phyloP scores from a whole-genome alignment of 1,140 invertebrate genomes.

The Aphelinus atriplicis region DNA sequence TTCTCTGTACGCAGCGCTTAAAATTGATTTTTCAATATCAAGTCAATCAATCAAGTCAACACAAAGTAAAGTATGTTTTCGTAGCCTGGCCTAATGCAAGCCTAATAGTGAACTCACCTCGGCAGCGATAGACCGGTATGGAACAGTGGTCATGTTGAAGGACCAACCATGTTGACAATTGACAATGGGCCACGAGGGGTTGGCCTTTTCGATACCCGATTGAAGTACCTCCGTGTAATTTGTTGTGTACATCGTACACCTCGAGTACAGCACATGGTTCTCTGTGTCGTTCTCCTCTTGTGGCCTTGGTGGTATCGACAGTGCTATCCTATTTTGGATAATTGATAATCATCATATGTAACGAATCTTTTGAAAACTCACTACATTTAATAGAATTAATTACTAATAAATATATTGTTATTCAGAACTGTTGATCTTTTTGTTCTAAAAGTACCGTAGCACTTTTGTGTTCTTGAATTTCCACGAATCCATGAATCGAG shows the following conservation, averaged over 20 bases:
- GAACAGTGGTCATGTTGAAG: slow-evolving; percentile 79
- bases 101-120: slow-evolving; percentile 67
- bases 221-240: slow-evolving; percentile 73
- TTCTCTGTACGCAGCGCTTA: too few relatives aligned
- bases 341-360: slow-evolving; percentile 40
- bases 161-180: slow-evolving; percentile 78
- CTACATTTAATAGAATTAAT: too few relatives aligned
- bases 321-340: slow-evolving; percentile 62
- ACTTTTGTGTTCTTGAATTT: too few relatives aligned
- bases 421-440: too few relatives aligned
- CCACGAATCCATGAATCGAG: too few relatives aligned
- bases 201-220: slow-evolving; percentile 65
- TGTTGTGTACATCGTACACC: slow-evolving; percentile 78
- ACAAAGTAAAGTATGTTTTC: too few relatives aligned
- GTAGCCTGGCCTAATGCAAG: too few relatives aligned
- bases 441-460: too few relatives aligned
- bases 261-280: slow-evolving; percentile 68
- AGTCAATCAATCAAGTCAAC: too few relatives aligned
- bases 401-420: too few relatives aligned
- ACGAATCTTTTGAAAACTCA: too few relatives aligned
- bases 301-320: slow-evolving; percentile 70
- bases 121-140: slow-evolving; percentile 81
- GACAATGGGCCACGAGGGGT: slow-evolving; percentile 73
- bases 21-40: too few relatives aligned
- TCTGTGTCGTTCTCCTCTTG: slow-evolving; percentile 49